Evolutionary conservation across 2,113 vertebrate species (phyloP), one percentile per base, ranked within the genome.

Genomic region (Tringa solitaria): DNA sequence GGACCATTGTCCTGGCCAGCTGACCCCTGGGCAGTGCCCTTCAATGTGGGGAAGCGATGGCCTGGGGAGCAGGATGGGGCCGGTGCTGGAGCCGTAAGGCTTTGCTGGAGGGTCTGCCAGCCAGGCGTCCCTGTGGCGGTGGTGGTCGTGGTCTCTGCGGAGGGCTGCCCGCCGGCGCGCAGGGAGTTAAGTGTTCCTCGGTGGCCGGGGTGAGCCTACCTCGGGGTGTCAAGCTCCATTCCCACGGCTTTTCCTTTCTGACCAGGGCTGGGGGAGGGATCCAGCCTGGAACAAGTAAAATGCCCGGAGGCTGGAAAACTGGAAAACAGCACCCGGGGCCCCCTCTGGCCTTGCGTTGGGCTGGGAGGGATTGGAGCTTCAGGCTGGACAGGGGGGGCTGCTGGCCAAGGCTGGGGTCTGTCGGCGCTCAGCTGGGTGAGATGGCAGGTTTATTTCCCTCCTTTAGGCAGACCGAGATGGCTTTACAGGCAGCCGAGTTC

Each of bases 191-290:
- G 60, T 4, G 10, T 46, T 90, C 26, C 69, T 72, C 7, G 4
- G 54, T 5, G 68, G 77, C 84, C 37, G 73, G 87, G 94, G 74
- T 84, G 84, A 89, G 63, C 73, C 91, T 80, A 10, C 88, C 90
- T 95, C 77, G 33, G 87, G 91, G 83, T 91, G 87, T 84, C 61
- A 87, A 87, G 96, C 93, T 92, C 92, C 95, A 94, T 97, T 97
- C 95, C 95, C 93, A 93, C 94, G 95, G 87, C 96, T 96, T 95
- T 92, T 94, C 73, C 90, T 94, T 96, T 95, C 82, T 95, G 93
- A 84, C 72, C 75, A 33, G 80, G 69, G 82, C 83, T 93, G 84
- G 92, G 85, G 96, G 90, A 91, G 95, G 94, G 96, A 91, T 75
- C 4, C 7, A 27, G 64, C 57, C 61, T 91, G 86, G 69, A 95